Evolutionary conservation across 2,888 invertebrate genomes (phyloP).

Genomic region (Cheilosia vernalis): DNA sequence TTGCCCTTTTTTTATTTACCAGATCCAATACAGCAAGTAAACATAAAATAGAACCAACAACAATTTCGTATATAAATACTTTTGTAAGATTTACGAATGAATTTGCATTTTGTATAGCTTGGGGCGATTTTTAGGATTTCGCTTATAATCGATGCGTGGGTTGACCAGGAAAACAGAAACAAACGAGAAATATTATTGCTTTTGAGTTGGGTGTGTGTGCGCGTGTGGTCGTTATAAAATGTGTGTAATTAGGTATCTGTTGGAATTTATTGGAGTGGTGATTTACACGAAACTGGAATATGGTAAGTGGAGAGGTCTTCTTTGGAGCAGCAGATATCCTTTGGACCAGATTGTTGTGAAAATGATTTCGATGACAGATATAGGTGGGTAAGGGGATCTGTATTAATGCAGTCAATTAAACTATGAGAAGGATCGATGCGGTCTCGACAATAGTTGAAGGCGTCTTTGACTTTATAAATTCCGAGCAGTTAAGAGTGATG

Average conservation of each 20-base stretch:
- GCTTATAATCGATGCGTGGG: slow-evolving; percentile 71
- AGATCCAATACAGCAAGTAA: slow-evolving; percentile 13
- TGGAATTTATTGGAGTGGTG: slow-evolving; percentile 60
- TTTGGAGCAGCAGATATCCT: too few species aligned
- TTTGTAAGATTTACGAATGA: slow-evolving; percentile 56
- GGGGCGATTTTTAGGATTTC: slow-evolving; percentile 32
- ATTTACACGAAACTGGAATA: not conserved
- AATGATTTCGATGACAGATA: too few species aligned
- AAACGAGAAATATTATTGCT: slow-evolving; percentile 1
- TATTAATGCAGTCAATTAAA: too few species aligned
- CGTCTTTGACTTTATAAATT: too few species aligned
- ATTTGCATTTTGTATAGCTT: slow-evolving; percentile 70
- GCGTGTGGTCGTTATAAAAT: slow-evolving; percentile 66
- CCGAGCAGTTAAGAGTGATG: too few species aligned
- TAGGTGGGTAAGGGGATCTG: too few species aligned
- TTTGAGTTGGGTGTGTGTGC: slow-evolving; percentile 43
- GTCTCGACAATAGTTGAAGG: too few species aligned
- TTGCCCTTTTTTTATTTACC: slow-evolving; percentile 17
- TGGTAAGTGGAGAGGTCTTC: not conserved
- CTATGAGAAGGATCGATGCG: too few species aligned
- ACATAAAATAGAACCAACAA: slow-evolving; percentile 9
- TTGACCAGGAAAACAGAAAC: slow-evolving; percentile 3
- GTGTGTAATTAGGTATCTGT: slow-evolving; percentile 60
- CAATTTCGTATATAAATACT: slow-evolving; percentile 10
- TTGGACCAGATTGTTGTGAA: too few species aligned